Percentiles rank a stretch among this genome's conserved stretches.
Evolutionary conservation across 2,888 invertebrate genomes (phyloP).

Genomic region (Sarcophaga variegata): DNA sequence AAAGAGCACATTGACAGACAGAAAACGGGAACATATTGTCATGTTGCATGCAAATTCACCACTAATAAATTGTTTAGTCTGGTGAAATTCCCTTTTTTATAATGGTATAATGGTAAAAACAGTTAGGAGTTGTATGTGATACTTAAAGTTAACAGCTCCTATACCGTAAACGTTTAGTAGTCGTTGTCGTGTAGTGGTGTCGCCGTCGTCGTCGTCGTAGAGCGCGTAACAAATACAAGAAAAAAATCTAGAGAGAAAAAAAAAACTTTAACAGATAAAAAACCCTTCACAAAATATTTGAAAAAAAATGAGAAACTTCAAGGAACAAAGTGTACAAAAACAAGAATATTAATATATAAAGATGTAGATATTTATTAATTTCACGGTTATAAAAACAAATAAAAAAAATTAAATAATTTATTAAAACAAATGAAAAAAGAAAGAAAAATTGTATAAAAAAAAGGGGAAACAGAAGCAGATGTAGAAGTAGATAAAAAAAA

Average conservation of each 20-base stretch:
- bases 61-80: not conserved
- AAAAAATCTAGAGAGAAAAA: conserved; percentile 29
- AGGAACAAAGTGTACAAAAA: conserved; percentile 57
- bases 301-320: conserved; percentile 59
- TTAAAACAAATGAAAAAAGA: conserved; percentile 6
- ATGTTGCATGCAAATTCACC: conserved; percentile 28
- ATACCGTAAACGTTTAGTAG: conserved; percentile 44
- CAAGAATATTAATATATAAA: not conserved
- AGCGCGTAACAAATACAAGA: conserved; percentile 68
- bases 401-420: not conserved
- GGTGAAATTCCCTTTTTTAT: conserved; percentile 39
- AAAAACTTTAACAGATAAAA: conserved; percentile 29
- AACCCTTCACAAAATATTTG: conserved; percentile 41
- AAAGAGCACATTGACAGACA: not conserved
- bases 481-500: not conserved
- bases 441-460: not conserved
- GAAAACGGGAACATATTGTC: conserved; percentile 48
- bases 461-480: not conserved
- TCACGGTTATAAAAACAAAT: not conserved
- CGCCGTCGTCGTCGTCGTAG: conserved; percentile 73
- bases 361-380: conserved; percentile 21
- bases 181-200: conserved; percentile 80
- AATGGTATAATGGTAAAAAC: conserved; percentile 17
- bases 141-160: conserved; percentile 65
- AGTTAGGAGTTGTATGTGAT: conserved; percentile 38